Percentiles rank a stretch among this genome's conserved stretches.
These are phyloP conservation scores for Enteromius treurensis DNA, from an alignment of 2,797 vertebrate species.

Conservation along the genomic window DNA sequence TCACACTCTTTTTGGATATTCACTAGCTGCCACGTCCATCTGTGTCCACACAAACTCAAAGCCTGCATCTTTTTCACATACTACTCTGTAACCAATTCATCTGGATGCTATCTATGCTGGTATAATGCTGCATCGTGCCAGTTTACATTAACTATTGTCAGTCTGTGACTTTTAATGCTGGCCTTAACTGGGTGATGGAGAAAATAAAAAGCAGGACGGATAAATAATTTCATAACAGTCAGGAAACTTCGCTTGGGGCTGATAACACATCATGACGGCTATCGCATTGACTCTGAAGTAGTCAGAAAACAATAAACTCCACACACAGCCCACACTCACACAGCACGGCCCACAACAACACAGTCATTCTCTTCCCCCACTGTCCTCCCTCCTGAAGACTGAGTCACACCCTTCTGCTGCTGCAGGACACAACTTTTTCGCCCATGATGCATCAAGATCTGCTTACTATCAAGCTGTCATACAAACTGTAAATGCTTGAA, in stretches of 20 bases:
- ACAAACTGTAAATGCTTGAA: not conserved
- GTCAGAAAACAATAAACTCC: conserved; percentile 21
- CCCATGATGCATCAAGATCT: not conserved
- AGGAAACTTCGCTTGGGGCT: not conserved
- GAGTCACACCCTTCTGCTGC: conserved; percentile 34
- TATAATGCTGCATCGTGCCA: not conserved
- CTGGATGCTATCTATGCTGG: not conserved
- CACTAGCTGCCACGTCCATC: conserved; percentile 27
- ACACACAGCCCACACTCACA: conserved; percentile 30
- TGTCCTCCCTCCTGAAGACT: conserved; percentile 2
- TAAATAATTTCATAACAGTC: not conserved
- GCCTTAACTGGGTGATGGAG: not conserved
- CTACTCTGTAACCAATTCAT: not conserved
- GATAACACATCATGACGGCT: not conserved
- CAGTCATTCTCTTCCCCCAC: conserved; percentile 36
- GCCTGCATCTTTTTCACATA: not conserved
- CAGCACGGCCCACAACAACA: conserved; percentile 28
- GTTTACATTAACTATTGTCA: not conserved
- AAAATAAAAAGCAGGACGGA: not conserved
- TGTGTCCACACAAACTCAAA: conserved; percentile 15
- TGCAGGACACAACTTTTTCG: not conserved
- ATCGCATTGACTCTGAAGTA: not conserved
- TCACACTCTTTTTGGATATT: conserved; percentile 21
- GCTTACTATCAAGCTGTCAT: not conserved
- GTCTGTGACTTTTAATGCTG: not conserved